These are phyloP conservation scores for Netelia melanura DNA, from an alignment of 2,888 invertebrate genomes.

Conservation along the genomic window DNA sequence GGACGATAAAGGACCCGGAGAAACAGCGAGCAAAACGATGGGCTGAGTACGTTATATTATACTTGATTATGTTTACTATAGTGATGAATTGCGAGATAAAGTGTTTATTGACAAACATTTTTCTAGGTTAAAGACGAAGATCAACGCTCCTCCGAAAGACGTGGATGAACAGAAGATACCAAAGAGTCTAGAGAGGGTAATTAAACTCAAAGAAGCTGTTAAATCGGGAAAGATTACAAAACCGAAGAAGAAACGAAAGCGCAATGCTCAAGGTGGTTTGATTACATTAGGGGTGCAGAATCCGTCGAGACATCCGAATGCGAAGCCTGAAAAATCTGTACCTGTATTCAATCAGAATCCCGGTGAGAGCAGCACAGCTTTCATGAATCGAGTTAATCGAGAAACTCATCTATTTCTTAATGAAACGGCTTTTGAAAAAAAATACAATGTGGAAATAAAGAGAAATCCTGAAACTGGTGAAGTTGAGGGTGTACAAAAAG, in stretches of 20 bases:
- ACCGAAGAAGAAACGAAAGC: conserved; percentile 81
- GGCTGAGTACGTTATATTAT: conserved; percentile 86
- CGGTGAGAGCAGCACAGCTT: conserved; percentile 88
- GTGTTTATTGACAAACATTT: conserved; percentile 36
- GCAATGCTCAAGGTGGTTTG: conserved; percentile 75
- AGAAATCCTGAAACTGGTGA: conserved; percentile 86
- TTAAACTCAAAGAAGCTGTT: conserved; percentile 86
- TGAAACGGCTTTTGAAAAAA: conserved; percentile 88
- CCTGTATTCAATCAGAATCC: conserved; percentile 87
- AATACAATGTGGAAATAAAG: conserved; percentile 87
- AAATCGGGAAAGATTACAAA: conserved; percentile 83
- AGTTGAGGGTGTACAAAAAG: conserved; percentile 85
- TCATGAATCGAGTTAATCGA: conserved; percentile 88
- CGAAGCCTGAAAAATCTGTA: conserved; percentile 85
- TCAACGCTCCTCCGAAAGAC: conserved; percentile 91
- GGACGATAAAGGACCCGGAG: conserved; percentile 91
- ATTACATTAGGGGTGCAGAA: conserved; percentile 77
- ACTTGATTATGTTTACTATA: conserved; percentile 47
- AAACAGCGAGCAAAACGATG: conserved; percentile 89
- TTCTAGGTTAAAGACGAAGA: conserved; percentile 89
- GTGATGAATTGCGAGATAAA: conserved; percentile 63
- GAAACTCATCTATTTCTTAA: conserved; percentile 88
- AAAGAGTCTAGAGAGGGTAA: conserved; percentile 89
- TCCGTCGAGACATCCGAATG: conserved; percentile 72
- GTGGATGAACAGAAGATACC: conserved; percentile 91